Percentiles rank a stretch among this genome's conserved stretches.
Evolutionary conservation across 2,113 vertebrate species (phyloP).

Genomic region (Solenodon paradoxus): DNA sequence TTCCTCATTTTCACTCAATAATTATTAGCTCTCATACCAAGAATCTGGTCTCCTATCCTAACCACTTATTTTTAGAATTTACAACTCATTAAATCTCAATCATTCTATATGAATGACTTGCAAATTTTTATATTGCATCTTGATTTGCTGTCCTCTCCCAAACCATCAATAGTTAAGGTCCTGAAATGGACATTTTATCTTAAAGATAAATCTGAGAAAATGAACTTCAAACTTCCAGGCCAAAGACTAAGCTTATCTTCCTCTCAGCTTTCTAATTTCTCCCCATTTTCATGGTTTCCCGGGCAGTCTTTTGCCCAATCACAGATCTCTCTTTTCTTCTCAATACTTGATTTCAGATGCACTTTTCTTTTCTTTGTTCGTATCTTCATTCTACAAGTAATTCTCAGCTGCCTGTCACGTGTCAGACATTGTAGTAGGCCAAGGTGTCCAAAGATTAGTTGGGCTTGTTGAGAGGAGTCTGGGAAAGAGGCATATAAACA

Average conservation of each 20-base stretch:
- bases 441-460: not conserved
- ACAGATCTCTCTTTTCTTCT: not conserved
- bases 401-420: not conserved
- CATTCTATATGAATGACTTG: not conserved
- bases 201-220: not conserved
- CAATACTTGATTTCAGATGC: not conserved
- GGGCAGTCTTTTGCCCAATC: not conserved
- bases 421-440: not conserved
- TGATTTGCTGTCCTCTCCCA: not conserved
- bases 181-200: not conserved
- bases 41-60: not conserved
- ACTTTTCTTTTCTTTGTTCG: not conserved
- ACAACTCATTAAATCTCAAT: not conserved
- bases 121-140: not conserved
- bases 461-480: not conserved
- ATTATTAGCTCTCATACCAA: not conserved
- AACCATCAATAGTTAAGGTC: not conserved
- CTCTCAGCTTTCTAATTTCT: not conserved
- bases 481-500: not conserved
- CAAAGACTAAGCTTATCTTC: not conserved
- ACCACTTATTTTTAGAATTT: not conserved
- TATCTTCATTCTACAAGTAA: slow-evolving; percentile 1
- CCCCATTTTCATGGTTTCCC: not conserved
- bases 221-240: not conserved
- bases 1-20: not conserved